phyloP scores from a whole-genome alignment of 2,888 invertebrate genomes.

The Psococerastis gibbosa region DNA sequence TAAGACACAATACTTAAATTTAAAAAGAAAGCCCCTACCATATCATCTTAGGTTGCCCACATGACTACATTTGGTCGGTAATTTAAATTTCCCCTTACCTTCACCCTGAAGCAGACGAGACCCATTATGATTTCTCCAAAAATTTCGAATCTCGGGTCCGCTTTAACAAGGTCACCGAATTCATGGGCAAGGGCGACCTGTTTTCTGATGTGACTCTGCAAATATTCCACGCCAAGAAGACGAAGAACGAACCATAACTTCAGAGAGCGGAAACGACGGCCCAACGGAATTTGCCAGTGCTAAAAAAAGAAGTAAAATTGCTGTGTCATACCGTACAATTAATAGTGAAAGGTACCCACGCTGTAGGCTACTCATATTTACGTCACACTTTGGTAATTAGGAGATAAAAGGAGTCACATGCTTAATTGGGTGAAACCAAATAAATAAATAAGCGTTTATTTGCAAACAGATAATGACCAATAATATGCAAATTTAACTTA shows the following conservation, averaged over 20 bases:
- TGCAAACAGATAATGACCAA: too few species aligned
- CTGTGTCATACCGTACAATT: background rate
- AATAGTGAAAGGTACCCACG: too few species aligned
- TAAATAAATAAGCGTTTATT: too few species aligned
- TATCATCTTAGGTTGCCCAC: background rate
- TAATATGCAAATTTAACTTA: too few species aligned
- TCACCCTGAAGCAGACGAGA: slow-evolving; percentile 87
- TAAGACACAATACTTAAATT: slow-evolving; percentile 6
- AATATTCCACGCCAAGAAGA: slow-evolving; percentile 69
- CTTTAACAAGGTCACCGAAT: slow-evolving; percentile 57
- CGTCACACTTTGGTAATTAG: too few species aligned
- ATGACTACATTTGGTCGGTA: background rate
- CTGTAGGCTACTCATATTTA: too few species aligned
- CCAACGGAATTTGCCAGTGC: slow-evolving; percentile 94
- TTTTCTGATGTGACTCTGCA: slow-evolving; percentile 70
- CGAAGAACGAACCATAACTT: slow-evolving; percentile 93
- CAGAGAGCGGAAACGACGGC: slow-evolving; percentile 76
- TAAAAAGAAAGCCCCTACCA: slow-evolving; percentile 7
- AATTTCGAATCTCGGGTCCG: slow-evolving; percentile 75
- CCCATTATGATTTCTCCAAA: slow-evolving; percentile 81
- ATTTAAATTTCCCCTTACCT: slow-evolving; percentile 36
- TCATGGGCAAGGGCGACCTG: slow-evolving; percentile 72
- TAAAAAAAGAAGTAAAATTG: slow-evolving; percentile 20
- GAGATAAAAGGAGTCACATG: too few species aligned
- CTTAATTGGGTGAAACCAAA: too few species aligned